These are phyloP conservation scores for Amblyjoppa fuscipennis DNA, from an alignment of 2,888 invertebrate genomes.

Conservation along the genomic window DNA sequence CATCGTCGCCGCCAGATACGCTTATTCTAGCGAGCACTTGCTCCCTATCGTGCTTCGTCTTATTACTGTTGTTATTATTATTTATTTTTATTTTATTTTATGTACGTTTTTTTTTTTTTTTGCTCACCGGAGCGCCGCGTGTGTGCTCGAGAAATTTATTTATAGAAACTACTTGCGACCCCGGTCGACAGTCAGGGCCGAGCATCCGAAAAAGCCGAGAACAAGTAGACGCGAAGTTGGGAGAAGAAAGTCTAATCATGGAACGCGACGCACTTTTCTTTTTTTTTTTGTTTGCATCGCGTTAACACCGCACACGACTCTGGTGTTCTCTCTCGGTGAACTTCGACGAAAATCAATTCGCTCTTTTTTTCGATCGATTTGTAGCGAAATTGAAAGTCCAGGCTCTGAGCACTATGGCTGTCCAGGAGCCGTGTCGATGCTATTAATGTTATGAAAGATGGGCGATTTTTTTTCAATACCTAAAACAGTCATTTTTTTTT, in stretches of 20 bases:
- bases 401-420: no score
- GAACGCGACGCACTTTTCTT: background rate
- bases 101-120: constrained; percentile 1
- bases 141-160: constrained; percentile 16
- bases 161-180: constrained; percentile 38
- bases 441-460: no score
- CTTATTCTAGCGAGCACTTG: background rate
- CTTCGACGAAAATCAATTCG: no score
- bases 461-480: no score
- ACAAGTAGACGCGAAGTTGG: background rate
- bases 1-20: constrained; percentile 20
- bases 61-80: background rate
- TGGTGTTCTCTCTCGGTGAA: no score
- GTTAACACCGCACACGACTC: no score
- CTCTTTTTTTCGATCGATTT: no score
- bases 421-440: no score
- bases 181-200: constrained; percentile 37
- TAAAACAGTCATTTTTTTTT: no score
- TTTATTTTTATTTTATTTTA: background rate
- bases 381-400: no score
- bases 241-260: background rate
- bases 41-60: background rate
- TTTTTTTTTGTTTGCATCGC: no score
- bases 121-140: background rate
- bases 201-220: constrained; percentile 1